phyloP scores from a whole-genome alignment of 2,113 vertebrate species.

The Apistogramma diplotaenia region DNA sequence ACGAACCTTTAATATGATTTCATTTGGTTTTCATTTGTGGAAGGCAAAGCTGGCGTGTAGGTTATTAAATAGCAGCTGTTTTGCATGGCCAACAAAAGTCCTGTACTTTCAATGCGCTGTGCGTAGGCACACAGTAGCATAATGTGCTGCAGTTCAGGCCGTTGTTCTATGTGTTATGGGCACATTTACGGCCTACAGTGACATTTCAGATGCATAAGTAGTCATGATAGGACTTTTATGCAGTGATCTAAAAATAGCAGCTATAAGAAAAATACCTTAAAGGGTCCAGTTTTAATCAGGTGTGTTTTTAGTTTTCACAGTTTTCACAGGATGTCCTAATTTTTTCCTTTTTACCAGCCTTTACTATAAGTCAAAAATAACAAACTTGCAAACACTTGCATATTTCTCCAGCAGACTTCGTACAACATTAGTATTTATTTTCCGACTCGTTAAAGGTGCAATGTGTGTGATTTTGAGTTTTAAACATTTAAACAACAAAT shows the following conservation, averaged over 20 bases:
- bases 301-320: too few relatives aligned
- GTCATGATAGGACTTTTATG: neutral
- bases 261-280: too few relatives aligned
- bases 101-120: neutral
- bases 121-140: neutral
- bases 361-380: neutral
- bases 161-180: accelerated
- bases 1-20: neutral
- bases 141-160: neutral
- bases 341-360: neutral
- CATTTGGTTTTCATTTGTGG: neutral
- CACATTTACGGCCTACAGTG: neutral
- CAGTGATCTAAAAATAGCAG: too few relatives aligned
- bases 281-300: too few relatives aligned
- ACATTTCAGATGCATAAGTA: neutral
- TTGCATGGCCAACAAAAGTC: neutral
- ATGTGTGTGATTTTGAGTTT: neutral
- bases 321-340: too few relatives aligned
- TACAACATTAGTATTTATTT: neutral
- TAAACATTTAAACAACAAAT: too few relatives aligned
- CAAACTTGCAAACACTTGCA: neutral
- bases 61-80: neutral
- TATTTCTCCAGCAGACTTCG: neutral
- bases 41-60: neutral
- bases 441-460: neutral